A percentile compares a stretch with the other conserved stretches of the same genome.
Evolutionary conservation across 1,140 invertebrate genomes (phyloP).

Genomic region (Eriocheir sinensis): DNA sequence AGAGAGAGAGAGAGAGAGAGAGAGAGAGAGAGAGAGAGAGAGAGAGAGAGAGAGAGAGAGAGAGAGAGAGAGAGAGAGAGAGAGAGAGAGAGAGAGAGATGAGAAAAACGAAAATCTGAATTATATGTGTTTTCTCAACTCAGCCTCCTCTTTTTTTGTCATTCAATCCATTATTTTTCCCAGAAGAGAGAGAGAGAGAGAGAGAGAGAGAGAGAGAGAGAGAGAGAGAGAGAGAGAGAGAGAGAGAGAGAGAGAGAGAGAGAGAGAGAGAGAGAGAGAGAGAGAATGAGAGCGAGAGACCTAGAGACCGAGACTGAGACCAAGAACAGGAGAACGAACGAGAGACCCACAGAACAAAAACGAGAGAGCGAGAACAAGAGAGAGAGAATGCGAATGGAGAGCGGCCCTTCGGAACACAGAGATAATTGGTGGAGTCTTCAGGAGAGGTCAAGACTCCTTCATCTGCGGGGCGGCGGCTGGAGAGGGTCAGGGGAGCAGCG

Average conservation of each 20-base stretch:
- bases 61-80: too few species aligned
- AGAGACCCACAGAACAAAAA: too few species aligned
- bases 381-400: background rate
- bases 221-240: constrained; percentile 4
- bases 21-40: too few species aligned
- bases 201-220: constrained; percentile 4
- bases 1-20: too few species aligned
- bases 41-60: too few species aligned
- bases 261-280: background rate
- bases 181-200: constrained; percentile 4
- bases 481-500: background rate
- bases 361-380: background rate
- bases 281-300: background rate
- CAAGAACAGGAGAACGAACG: background rate
- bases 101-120: too few species aligned
- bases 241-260: constrained; percentile 4
- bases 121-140: too few species aligned
- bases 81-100: too few species aligned
- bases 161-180: too few species aligned
- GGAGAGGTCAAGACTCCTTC: background rate
- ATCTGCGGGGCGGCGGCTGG: background rate
- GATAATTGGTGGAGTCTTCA: constrained; percentile 15
- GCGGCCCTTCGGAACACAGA: background rate
- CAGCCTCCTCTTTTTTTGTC: too few species aligned
- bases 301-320: background rate